Percentiles rank a stretch among this genome's conserved stretches.
phyloP scores from a whole-genome alignment of 2,797 vertebrate genomes.

The Mallotus villosus region DNA sequence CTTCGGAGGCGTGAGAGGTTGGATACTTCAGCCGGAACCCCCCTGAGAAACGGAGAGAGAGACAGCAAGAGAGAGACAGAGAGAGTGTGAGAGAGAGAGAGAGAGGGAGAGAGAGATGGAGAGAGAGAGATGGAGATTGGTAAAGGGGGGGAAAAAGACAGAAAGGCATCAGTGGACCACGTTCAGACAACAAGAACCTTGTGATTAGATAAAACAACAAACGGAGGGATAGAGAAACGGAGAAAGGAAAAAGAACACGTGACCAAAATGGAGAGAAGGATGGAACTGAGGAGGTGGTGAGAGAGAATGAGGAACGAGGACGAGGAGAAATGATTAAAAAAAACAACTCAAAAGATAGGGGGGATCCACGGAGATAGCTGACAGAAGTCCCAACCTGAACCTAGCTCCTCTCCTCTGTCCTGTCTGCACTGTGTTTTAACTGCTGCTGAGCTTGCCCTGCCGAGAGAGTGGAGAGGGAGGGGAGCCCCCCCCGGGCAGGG shows the following conservation, averaged over 20 bases:
- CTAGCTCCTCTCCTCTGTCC: slow-evolving; percentile 11
- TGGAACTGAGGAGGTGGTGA: background rate
- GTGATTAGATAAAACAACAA: background rate
- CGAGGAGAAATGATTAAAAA: background rate
- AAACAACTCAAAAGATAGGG: background rate
- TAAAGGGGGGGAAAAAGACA: background rate
- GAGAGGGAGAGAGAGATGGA: background rate
- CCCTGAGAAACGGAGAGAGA: slow-evolving; percentile 76
- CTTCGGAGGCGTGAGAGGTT: slow-evolving; percentile 86
- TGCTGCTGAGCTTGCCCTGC: slow-evolving; percentile 12
- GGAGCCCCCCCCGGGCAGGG: background rate
- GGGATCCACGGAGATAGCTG: slow-evolving; percentile 77
- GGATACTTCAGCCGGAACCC: slow-evolving; percentile 92
- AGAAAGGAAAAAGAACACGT: background rate
- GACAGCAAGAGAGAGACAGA: background rate
- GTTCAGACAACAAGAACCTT: background rate
- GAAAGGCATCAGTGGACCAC: slow-evolving; percentile 16
- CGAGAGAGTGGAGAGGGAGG: background rate
- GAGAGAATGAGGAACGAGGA: background rate
- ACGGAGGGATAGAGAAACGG: no score
- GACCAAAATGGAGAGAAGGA: background rate
- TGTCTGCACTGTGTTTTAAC: slow-evolving; percentile 1
- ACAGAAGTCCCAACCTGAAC: slow-evolving; percentile 79
- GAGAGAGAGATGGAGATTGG: background rate
- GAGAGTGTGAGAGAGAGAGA: background rate